Percentiles rank a stretch among this genome's conserved stretches.
These are phyloP conservation scores for Eudasyphora cyanicolor DNA, from an alignment of 2,888 invertebrate species.

Conservation along the genomic window DNA sequence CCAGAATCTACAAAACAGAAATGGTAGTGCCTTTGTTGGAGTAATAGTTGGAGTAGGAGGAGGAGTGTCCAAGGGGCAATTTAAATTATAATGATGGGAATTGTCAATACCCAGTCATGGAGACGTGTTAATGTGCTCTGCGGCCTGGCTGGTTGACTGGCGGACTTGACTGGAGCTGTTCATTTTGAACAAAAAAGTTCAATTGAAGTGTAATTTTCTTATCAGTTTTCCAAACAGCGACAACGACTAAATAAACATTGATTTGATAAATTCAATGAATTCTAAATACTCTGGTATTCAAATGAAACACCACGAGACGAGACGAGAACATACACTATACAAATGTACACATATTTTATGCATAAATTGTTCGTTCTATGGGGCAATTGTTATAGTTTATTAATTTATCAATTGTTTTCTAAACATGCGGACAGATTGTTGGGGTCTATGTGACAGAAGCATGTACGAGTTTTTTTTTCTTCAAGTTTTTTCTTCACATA, in stretches of 20 bases:
- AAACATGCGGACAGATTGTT: background rate
- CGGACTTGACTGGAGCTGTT: background rate
- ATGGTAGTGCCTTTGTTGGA: too few relatives aligned
- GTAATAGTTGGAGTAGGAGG: constrained; percentile 38
- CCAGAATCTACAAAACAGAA: too few relatives aligned
- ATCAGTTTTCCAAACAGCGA: constrained; percentile 1
- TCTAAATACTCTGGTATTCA: constrained; percentile 12
- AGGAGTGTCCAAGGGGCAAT: constrained; percentile 48
- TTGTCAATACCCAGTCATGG: constrained; percentile 54
- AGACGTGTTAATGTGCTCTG: background rate
- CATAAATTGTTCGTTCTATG: background rate
- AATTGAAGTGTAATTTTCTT: constrained; percentile 13
- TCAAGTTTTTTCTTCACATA: background rate
- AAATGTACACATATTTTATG: background rate
- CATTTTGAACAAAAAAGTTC: too few relatives aligned
- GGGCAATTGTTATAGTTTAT: constrained; percentile 19
- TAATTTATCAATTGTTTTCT: constrained; percentile 21
- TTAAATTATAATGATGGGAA: constrained; percentile 62
- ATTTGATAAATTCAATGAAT: constrained; percentile 24
- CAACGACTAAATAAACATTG: constrained; percentile 23
- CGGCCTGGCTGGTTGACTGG: background rate
- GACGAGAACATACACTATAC: background rate
- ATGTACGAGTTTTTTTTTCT: background rate
- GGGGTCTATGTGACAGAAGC: background rate
- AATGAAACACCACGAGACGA: background rate